phyloP scores from a whole-genome alignment of 1,140 invertebrate species.

The Belonocnema kinseyi region DNA sequence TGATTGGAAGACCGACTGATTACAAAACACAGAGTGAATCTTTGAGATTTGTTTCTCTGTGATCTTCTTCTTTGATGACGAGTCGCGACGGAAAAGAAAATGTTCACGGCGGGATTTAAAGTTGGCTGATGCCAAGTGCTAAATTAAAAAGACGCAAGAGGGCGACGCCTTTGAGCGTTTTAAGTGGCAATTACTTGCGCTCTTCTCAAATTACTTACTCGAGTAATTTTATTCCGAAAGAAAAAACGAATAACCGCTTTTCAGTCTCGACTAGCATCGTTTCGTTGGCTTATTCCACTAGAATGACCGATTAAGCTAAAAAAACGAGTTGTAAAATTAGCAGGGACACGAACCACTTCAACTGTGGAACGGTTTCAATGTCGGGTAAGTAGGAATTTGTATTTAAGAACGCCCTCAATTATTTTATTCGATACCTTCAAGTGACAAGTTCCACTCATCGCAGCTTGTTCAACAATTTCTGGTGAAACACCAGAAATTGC shows the following conservation, averaged over 20 bases:
- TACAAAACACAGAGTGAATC: constrained; percentile 36
- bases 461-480: no score
- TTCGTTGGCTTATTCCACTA: constrained; percentile 32
- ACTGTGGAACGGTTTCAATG: no score
- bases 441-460: no score
- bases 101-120: constrained; percentile 32
- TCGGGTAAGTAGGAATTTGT: no score
- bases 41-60: constrained; percentile 33
- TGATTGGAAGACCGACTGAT: constrained; percentile 40
- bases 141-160: constrained; percentile 50
- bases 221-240: constrained; percentile 54
- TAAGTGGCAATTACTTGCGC: constrained; percentile 54
- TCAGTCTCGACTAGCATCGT: background rate
- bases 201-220: constrained; percentile 58
- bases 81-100: constrained; percentile 31
- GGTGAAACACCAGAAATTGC: no score
- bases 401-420: no score
- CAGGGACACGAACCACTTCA: no score
- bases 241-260: background rate
- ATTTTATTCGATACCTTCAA: no score
- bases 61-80: constrained; percentile 50
- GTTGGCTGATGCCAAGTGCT: constrained; percentile 34
- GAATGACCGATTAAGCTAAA: background rate
- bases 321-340: background rate
- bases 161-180: constrained; percentile 37